Evolutionary conservation across 2,888 invertebrate genomes (phyloP), one percentile per base, ranked within the genome.

Genomic region (Synanthedon vespiformis): DNA sequence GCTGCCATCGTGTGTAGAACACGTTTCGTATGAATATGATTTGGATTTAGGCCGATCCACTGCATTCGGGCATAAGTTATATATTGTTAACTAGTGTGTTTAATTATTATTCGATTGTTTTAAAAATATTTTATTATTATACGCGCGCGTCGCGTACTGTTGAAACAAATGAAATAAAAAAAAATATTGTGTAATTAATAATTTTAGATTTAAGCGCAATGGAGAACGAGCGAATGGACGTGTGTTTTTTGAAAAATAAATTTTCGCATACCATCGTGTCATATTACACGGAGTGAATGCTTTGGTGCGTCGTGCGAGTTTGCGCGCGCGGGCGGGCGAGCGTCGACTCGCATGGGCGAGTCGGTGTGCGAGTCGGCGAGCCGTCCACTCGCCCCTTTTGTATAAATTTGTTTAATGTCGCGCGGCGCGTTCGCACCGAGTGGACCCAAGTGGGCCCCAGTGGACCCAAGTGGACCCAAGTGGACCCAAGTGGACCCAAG

Each of bases 81-180:
- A 34, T 34, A 75, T 87, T 87, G 87, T 87, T 87, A 83, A 86
- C 87, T 86, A 87, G 87, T 87, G 87, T 86, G 86, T 87, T 86
- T 86, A 86, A 85, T 84, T 85, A 85, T 87, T 86, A 85, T 87
- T 86, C 86, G 86, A 87, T 87, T 86, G 87, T 86, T 87, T 86
- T 87, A 80, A 86, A 34, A 84, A 84, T 84, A 83, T 84, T 86
- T 86, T 87, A 85, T 85, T 85, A 85, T 84, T 77, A 86, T 84
- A 85, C 84, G 85, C 82, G 84, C 79, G 84, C 77, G 73, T 63
- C 70, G 76, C 85, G 86, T 86, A 34, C 84, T 86, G 87, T 87
- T 87, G 87, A 87, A 34, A 85, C 86, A 79, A 85, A 84, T 84
- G 81, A 81, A 80, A 84, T 84, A 81, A 81, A 80, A 82, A 83